Evolutionary conservation across 2,888 invertebrate species (phyloP), one percentile per base, ranked within the genome.

Genomic region (Sisyra nigra): DNA sequence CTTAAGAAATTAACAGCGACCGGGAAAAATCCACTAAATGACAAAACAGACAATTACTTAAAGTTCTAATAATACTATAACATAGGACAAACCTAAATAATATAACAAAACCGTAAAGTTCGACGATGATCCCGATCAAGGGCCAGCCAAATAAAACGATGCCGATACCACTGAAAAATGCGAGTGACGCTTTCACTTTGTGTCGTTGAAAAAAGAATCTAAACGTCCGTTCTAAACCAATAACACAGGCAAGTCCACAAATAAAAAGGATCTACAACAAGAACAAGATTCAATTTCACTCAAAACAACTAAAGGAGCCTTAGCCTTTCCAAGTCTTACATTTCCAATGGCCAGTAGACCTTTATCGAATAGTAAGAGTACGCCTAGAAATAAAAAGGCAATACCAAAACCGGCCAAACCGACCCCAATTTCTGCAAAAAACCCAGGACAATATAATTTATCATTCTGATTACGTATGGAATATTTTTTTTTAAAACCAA

Each of bases 291-390:
- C 3, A 24, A 24, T 24, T n/a, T n/a, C n/a, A n/a, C n/a, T n/a
- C n/a, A n/a, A n/a, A n/a, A n/a, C n/a, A n/a, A n/a, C n/a, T n/a
- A n/a, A n/a, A n/a, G 24, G 24, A 24, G 24, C 24, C 3, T 7
- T 24, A 24, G 7, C 7, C 7, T n/a, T 13, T 32, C 18, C 1
- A 19, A 43, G 51, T 76, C 87, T 81, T 73, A 97, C 97, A 75
- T 98, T 99, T 60, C 98, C 98, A 61, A 98, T 91, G n/a, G 97
- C 97, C 45, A 98, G 67, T 45, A 98, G 68, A 42, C 97, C 97
- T 65, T 92, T 93, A 64, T 98, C 98, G 62, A 98, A 96, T 43
- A 98, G 67, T 46, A 98, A 67, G 38, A 98, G 56, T 32, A 96
- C 80, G 46, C 97, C 97, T 6, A 98, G 72, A 55, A 97, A 89